A percentile compares a stretch with the other conserved stretches of the same genome.
Conservation (phyloP, 2,797 vertebrate species). For the Arrhamphus sclerolepis region DNA sequence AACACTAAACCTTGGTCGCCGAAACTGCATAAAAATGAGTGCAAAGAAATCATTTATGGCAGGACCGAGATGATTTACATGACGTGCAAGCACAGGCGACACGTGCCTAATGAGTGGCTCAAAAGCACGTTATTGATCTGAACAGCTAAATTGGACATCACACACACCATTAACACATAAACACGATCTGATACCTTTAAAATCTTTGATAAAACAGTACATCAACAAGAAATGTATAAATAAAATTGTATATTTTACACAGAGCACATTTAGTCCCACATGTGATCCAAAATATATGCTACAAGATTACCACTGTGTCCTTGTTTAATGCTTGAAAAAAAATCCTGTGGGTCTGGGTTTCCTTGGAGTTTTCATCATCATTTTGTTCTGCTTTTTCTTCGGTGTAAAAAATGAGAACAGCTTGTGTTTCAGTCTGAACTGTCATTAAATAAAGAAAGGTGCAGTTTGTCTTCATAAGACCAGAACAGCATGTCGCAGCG, state of each 20-base stretch:
- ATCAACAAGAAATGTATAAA: conserved; percentile 27
- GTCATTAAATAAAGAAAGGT: not conserved
- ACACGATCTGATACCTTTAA: not conserved
- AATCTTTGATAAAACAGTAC: conserved; percentile 20
- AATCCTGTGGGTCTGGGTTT: too few relatives aligned
- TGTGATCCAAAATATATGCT: too few relatives aligned
- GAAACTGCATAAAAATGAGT: not conserved
- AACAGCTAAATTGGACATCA: not conserved
- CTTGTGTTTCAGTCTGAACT: conserved; percentile 12
- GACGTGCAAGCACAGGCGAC: not conserved
- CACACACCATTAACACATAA: not conserved
- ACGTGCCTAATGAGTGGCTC: not conserved
- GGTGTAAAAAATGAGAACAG: not conserved
- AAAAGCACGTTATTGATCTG: not conserved
- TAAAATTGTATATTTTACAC: not conserved
- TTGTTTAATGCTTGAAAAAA: too few relatives aligned
- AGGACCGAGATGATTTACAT: conserved; percentile 13
- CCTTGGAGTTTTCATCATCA: conserved; percentile 10
- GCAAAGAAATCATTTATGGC: not conserved
- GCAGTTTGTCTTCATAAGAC: conserved; percentile 1
- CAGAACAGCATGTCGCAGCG: not conserved
- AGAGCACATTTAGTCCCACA: not conserved
- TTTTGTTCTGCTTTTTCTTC: not conserved
- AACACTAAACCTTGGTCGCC: conserved; percentile 16
- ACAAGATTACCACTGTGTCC: too few relatives aligned